Evolutionary conservation across 2,888 invertebrate genomes (phyloP).

Genomic region (Amblyjoppa proteus): DNA sequence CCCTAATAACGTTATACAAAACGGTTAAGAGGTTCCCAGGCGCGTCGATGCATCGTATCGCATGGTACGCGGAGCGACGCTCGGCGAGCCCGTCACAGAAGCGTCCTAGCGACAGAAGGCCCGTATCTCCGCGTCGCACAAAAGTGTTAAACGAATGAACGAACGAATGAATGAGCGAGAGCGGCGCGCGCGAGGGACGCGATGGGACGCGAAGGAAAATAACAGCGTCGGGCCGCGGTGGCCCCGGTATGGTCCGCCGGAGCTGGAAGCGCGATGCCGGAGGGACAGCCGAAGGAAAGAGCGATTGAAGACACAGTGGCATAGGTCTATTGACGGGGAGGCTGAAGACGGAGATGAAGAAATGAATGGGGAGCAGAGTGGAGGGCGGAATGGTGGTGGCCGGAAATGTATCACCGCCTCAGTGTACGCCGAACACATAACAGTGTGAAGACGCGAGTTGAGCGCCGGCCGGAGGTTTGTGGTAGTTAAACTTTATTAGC

Average conservation of each 20-base stretch:
- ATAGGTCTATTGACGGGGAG: not conserved
- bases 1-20: constrained; percentile 82
- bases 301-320: constrained; percentile 53
- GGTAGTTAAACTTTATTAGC: constrained; percentile 74
- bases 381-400: constrained; percentile 73
- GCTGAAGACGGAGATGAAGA: constrained; percentile 23
- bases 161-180: constrained; percentile 76
- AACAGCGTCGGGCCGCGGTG: constrained; percentile 49
- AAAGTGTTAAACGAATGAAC: constrained; percentile 84
- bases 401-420: constrained; percentile 80
- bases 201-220: constrained; percentile 59
- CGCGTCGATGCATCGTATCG: constrained; percentile 62
- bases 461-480: constrained; percentile 56
- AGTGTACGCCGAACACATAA: constrained; percentile 72
- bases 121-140: constrained; percentile 83
- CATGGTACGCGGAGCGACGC: constrained; percentile 48
- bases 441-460: constrained; percentile 56
- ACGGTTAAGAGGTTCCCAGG: constrained; percentile 82
- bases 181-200: constrained; percentile 62
- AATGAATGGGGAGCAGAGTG: constrained; percentile 54
- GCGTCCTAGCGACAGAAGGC: constrained; percentile 75
- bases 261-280: constrained; percentile 30
- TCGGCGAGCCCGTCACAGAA: constrained; percentile 1
- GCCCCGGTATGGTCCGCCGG: constrained; percentile 15
- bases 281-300: constrained; percentile 56